These are phyloP conservation scores for Notolepis coatsorum DNA, from an alignment of 2,797 vertebrate genomes.

Conservation along the genomic window DNA sequence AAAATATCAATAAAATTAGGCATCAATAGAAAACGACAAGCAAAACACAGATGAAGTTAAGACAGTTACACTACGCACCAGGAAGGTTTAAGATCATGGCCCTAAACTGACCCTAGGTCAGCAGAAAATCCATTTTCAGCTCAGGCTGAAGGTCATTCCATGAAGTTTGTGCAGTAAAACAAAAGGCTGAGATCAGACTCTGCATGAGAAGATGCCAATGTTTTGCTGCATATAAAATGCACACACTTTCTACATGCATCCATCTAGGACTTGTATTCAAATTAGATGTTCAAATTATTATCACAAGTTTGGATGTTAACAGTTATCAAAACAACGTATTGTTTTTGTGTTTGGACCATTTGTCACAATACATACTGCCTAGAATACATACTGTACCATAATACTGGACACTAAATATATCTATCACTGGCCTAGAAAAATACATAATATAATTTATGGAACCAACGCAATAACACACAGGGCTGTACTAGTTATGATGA, in stretches of 20 bases:
- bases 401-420: background rate
- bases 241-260: constrained; percentile 14
- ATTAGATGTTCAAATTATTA: constrained; percentile 22
- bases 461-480: constrained; percentile 7
- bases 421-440: constrained; percentile 25
- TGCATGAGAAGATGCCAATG: too few relatives aligned
- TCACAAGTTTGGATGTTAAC: constrained; percentile 30
- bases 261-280: constrained; percentile 31
- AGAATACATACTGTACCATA: background rate
- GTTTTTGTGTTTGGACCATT: constrained; percentile 58
- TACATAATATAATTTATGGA: constrained; percentile 19
- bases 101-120: too few relatives aligned
- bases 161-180: too few relatives aligned
- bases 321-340: constrained; percentile 46
- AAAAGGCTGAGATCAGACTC: too few relatives aligned
- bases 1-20: too few relatives aligned
- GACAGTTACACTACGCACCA: too few relatives aligned
- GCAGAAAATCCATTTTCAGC: too few relatives aligned
- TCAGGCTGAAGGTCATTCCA: too few relatives aligned
- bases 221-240: background rate
- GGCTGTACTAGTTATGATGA: constrained; percentile 14
- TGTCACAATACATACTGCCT: constrained; percentile 18
- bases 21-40: too few relatives aligned
- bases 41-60: too few relatives aligned
- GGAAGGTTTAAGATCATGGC: too few relatives aligned